A percentile compares a stretch with the other conserved stretches of the same genome.
Conservation (phyloP, 1,140 invertebrate species). For the Bombus fervidus region DNA sequence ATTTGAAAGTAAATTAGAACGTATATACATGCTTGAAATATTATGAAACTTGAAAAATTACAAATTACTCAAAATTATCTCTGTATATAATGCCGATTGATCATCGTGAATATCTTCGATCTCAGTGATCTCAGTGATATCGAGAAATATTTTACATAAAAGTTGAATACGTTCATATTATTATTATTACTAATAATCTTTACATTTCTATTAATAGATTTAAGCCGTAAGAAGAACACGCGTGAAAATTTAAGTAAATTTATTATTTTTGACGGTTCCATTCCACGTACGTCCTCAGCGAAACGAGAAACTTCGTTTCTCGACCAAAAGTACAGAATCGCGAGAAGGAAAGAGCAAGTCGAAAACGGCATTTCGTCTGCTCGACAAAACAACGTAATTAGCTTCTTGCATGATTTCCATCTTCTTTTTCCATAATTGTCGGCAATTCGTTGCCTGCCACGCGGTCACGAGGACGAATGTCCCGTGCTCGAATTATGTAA, state of each 20-base stretch:
- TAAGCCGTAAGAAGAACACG: rapidly evolving
- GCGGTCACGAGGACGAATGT: conserved; percentile 69
- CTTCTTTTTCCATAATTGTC: conserved; percentile 35
- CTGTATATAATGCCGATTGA: rapidly evolving
- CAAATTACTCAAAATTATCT: too few relatives aligned
- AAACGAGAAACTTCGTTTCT: conserved; percentile 34
- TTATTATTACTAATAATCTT: background rate
- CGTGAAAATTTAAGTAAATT: background rate
- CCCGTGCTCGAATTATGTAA: conserved; percentile 76
- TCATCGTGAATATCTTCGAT: too few relatives aligned
- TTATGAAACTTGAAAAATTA: background rate
- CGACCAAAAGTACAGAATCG: background rate
- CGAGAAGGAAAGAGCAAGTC: background rate
- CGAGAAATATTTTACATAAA: background rate
- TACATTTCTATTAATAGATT: rapidly evolving
- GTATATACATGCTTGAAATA: too few relatives aligned
- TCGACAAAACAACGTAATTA: conserved; percentile 63
- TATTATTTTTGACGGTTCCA: too few relatives aligned
- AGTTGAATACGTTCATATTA: background rate
- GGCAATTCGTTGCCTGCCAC: conserved; percentile 46
- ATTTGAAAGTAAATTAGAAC: too few relatives aligned
- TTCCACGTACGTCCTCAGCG: background rate
- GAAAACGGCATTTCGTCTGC: conserved; percentile 49
- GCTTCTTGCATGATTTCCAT: conserved; percentile 55
- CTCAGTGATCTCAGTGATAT: background rate